Evolutionary conservation across 1,140 invertebrate genomes (phyloP).

Genomic region (Cardiocondyla obscurior): DNA sequence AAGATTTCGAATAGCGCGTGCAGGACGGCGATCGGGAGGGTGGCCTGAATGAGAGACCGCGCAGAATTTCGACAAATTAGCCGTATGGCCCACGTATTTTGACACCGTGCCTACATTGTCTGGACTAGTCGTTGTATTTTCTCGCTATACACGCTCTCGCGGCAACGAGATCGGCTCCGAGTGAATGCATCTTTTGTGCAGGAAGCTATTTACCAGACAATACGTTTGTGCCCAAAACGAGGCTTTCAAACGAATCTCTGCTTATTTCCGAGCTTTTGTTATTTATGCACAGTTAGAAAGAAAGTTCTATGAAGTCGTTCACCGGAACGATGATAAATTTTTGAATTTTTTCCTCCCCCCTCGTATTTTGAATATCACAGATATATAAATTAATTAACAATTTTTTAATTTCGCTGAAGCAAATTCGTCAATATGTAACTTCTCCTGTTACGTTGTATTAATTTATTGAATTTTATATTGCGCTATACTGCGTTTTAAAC

Average conservation of each 20-base stretch:
- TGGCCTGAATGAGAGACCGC: constrained; percentile 63
- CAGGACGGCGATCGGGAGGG: constrained; percentile 32
- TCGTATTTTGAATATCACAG: background rate
- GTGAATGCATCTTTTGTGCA: constrained; percentile 80
- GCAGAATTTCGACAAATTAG: constrained; percentile 81
- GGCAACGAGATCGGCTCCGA: constrained; percentile 63
- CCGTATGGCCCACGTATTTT: constrained; percentile 82
- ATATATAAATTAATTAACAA: background rate
- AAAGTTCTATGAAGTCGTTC: background rate
- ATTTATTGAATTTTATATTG: no score
- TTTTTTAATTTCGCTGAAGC: background rate
- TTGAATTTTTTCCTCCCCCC: background rate
- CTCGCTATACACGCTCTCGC: constrained; percentile 61
- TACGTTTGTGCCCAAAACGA: constrained; percentile 65
- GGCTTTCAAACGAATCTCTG: constrained; percentile 31
- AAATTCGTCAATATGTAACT: background rate
- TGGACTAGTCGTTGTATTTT: constrained; percentile 63
- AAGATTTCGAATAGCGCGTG: constrained; percentile 25
- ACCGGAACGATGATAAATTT: background rate
- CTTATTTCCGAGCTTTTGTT: constrained; percentile 16
- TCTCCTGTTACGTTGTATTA: background rate
- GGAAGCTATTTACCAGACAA: constrained; percentile 65
- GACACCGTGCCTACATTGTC: constrained; percentile 79
- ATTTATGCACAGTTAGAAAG: background rate
- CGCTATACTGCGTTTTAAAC: no score